Base-by-base conservation (phyloP, 1,140 invertebrate genomes). In the Drosophila asahinai region DNA sequence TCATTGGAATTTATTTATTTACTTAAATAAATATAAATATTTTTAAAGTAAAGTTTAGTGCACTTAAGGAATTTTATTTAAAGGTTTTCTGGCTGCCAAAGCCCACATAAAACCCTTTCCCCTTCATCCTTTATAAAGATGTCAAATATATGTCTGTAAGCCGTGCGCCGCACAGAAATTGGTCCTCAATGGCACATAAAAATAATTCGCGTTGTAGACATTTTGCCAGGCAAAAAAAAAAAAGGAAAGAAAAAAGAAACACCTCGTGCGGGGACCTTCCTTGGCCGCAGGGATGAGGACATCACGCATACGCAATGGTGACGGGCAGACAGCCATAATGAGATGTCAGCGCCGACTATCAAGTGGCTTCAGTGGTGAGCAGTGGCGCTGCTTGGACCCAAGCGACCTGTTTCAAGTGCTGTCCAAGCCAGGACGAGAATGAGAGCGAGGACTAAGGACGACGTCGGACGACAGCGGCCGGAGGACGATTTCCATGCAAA, bases 271-370 rank as follows among this genome's bases (percentile, higher is more conserved):
- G n/a, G 38, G 49, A 19, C n/a, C 19, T 40, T 57, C 48, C 38
- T 33, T 19, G 8, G 40, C 14, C 7, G 22, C 5, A 11, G 55
- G 76, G 40, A 22, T 43, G 36, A 49, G 61, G 74, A 89, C 81
- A 90, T 87, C 79, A 90, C 86, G 87, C 81, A 84, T 90, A 89
- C 86, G 81, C 81, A 79, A 63, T 71, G 81, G 67, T 84, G 70
- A 79, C 73, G 66, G 61, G 74, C 45, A 72, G 81, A 91, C 86
- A 90, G 72, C 86, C 86, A 86, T 90, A 90, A 90, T 91, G 86
- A 90, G 86, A 90, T 90, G 86, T 90, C 86, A 90, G 72, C 82
- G 86, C 60, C 77, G 86, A 90, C 81, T 90, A 90, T 86, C 86
- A 90, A 90, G 86, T 90, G 86, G 86, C 81, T 86, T 72, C 66